Evolutionary conservation across 2,888 invertebrate species (phyloP), one percentile per base, ranked within the genome.

Genomic region (Lasioglossum oenotherae): DNA sequence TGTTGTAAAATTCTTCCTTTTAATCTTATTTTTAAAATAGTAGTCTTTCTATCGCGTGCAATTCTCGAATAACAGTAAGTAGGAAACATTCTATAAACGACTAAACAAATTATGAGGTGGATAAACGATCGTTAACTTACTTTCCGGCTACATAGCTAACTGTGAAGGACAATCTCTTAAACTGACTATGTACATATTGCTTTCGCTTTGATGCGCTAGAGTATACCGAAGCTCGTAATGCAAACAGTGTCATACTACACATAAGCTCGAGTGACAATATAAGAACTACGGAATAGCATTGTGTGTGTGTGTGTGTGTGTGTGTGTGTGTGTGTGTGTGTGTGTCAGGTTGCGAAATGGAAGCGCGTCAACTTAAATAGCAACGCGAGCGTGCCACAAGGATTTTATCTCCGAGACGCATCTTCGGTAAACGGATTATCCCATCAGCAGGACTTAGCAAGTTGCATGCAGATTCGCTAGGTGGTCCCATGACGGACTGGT

Each of bases 351-450:
- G n/a, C n/a, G 57, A 57, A n/a, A 57, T 57, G n/a, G n/a, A n/a
- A n/a, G n/a, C 57, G 57, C 12, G 57, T 57, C 57, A 12, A 57
- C n/a, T 57, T n/a, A n/a, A n/a, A 57, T 57, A n/a, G 4, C 2
- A 19, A 31, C 27, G 64, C 31, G 64, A 27, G 23, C 67, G 19
- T 23, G 23, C 10, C 10, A 2, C 23, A 12, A 69, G 67, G 23
- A 64, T 31, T 64, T 64, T 64, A 31, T 69, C 35, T 10, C 23
- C 2, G 35, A 31, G 67, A 69, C 31, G 64, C 31, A 35, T 23
- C 67, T 23, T 35, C 67, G 23, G 67, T 38, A 69, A 69, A 69
- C 35, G 67, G 67, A 69, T 69, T 69, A 69, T 23, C 67, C 23
- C 67, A 69, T 69, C 67, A 38, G 35, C 35, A 23, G 23, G 10